Percentiles rank a stretch among this genome's conserved stretches.
phyloP scores from a whole-genome alignment of 2,113 vertebrate genomes.

The Todiramphus saurophagus region DNA sequence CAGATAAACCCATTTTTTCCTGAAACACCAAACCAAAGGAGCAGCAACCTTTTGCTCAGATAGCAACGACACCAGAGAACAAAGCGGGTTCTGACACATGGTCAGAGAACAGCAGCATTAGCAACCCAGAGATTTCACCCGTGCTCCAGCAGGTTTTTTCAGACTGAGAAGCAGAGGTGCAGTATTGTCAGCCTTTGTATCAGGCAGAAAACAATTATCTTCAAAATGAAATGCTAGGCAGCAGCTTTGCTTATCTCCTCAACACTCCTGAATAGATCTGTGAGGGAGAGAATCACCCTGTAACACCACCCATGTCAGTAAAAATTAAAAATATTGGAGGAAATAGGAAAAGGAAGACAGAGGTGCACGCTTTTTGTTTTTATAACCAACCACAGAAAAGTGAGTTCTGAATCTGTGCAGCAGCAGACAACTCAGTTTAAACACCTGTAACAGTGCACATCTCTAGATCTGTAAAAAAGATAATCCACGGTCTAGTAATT shows the following conservation, averaged over 20 bases:
- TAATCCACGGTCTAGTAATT: background rate
- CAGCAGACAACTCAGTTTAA: background rate
- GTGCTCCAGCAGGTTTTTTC: background rate
- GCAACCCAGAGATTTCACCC: background rate
- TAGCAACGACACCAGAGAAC: background rate
- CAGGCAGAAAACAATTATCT: background rate
- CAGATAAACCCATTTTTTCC: background rate
- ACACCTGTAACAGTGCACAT: background rate
- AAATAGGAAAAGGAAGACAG: background rate
- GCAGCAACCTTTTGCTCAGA: background rate
- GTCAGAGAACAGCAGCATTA: background rate
- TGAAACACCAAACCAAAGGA: background rate
- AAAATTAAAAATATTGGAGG: background rate
- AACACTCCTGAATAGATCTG: background rate
- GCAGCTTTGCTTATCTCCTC: background rate
- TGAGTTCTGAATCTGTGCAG: background rate
- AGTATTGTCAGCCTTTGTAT: background rate
- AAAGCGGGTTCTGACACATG: background rate
- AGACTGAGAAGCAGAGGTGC: background rate
- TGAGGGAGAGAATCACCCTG: background rate
- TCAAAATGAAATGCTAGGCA: background rate
- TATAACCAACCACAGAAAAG: background rate
- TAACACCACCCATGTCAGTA: background rate
- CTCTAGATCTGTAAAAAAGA: background rate
- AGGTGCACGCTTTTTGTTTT: background rate